Conservation (phyloP, 2,113 vertebrate genomes). For the Sporophila hypoxantha region DNA sequence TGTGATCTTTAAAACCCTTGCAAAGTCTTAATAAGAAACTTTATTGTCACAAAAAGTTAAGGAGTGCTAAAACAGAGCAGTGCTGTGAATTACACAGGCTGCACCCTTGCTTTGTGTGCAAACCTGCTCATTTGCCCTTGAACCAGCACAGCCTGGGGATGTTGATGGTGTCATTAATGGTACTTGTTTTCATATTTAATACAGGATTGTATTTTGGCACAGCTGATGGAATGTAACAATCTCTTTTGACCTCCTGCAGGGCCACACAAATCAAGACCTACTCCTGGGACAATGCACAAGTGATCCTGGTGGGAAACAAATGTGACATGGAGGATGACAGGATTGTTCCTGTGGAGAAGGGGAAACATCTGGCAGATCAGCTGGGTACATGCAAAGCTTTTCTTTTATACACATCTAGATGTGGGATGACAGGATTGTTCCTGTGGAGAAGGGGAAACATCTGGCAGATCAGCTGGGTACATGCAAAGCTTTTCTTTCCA, state of each 20-base stretch:
- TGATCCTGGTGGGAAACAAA: constrained; percentile 97
- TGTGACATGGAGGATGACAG: constrained; percentile 97
- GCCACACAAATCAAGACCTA: constrained; percentile 98
- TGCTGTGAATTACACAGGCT: not conserved
- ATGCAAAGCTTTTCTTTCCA: not conserved
- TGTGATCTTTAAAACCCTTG: not conserved
- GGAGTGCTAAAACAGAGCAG: not conserved
- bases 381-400: constrained; percentile 74
- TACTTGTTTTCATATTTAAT: not conserved
- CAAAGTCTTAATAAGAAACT: not conserved
- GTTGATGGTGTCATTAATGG: not conserved
- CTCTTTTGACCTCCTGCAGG: constrained; percentile 68
- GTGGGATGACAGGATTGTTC: too few species aligned
- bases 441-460: constrained; percentile 87
- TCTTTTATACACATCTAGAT: too few species aligned
- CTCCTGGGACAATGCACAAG: constrained; percentile 97
- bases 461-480: constrained; percentile 91
- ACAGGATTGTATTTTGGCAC: not conserved
- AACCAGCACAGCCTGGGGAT: not conserved
- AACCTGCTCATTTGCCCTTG: not conserved
- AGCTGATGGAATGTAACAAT: not conserved
- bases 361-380: constrained; percentile 88
- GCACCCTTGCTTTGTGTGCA: not conserved
- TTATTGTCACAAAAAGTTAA: not conserved
- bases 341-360: constrained; percentile 86